Percentiles rank a stretch among this genome's conserved stretches.
phyloP scores from a whole-genome alignment of 2,888 invertebrate species.

The Myopa testacea region DNA sequence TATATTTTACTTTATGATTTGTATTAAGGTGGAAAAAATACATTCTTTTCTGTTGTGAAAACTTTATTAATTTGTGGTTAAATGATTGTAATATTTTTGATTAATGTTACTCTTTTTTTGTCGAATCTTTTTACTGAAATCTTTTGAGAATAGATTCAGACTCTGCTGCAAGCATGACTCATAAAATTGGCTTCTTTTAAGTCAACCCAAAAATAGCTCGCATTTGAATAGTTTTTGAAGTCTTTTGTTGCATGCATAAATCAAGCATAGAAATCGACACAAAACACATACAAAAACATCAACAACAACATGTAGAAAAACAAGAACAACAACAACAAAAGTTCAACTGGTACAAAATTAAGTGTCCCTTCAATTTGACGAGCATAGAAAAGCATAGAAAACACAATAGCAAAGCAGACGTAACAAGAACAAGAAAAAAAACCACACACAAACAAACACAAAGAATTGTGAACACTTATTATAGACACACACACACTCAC shows the following conservation, averaged over 20 bases:
- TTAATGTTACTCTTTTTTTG: too few species aligned
- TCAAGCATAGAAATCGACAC: background rate
- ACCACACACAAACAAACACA: background rate
- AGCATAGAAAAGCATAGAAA: background rate
- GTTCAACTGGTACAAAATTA: background rate
- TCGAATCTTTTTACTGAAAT: too few species aligned
- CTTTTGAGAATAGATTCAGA: too few species aligned
- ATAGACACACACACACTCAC: too few species aligned
- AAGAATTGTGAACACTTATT: background rate
- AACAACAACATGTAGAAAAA: background rate
- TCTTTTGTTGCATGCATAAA: background rate
- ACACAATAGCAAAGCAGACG: background rate
- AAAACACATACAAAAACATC: background rate
- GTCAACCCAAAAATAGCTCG: too few species aligned
- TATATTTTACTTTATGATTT: too few species aligned
- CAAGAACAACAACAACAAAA: background rate
- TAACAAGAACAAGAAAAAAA: background rate
- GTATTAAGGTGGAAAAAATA: too few species aligned
- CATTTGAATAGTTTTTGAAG: background rate
- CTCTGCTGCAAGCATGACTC: background rate
- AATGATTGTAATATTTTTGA: too few species aligned
- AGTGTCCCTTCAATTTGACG: conserved; percentile 1
- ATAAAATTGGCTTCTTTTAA: background rate
- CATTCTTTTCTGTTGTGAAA: too few species aligned
- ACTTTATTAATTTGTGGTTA: too few species aligned